Base-by-base conservation (phyloP, 2,797 vertebrate species). In the Emydoidea blandingii region DNA sequence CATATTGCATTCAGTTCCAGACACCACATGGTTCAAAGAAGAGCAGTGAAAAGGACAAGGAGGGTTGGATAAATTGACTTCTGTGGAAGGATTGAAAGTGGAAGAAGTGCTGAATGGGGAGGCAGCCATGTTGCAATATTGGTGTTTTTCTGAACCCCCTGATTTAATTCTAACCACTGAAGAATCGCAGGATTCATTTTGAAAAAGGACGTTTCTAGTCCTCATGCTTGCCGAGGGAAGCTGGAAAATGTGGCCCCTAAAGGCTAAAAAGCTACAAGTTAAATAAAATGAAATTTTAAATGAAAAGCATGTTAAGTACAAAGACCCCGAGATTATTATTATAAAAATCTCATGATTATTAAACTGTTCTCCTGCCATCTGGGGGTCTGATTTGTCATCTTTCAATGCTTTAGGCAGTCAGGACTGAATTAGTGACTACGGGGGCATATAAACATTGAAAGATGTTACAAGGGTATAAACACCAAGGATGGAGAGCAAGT, bases 41-140 rank as follows among this genome's bases (percentile, higher is more conserved):
- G 83, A 50, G 57, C 31, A 88, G 27, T 4, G 9, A 19, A 80
- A 16, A 72, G 34, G 62, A 68, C 4, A 25, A 56, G 80, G 76
- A 12, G 34, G 37, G 0, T 12, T 37, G 8, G 83, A 34, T 54
- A 27, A 12, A 0, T 8, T 0, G 0, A 6, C 47, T 49, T 54
- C 62, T 92, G 83, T 5, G 56, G 83, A 23, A 79, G 23, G 80
- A 25, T 27, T 27, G 78, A 27, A 74, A 50, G 72, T 53, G 19
- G 74, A 81, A 37, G 25, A 47, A 1, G 23, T 0, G 21, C 44
- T 90, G 59, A 65, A 10, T 83, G 88, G 72, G 80, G 68, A 0
- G 4, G 90, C 80, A 80, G 2, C 12, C 57, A 54, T 86, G 47
- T 5, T 86, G 47, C 47, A 79, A 59, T 9, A 12, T 78, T 81